phyloP scores from a whole-genome alignment of 2,888 invertebrate species.

The Argyra leucocephala region DNA sequence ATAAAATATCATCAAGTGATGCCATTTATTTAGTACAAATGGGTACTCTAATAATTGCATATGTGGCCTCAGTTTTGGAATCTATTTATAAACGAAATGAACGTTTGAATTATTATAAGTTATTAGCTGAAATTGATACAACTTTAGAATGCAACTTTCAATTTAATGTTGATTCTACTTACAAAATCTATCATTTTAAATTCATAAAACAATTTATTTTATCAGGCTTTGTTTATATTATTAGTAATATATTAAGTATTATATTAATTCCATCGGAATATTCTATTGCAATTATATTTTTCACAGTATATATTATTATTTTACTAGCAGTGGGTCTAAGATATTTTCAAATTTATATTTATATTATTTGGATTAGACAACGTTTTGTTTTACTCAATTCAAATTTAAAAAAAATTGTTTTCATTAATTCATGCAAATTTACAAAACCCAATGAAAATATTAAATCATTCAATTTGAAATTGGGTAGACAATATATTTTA shows the following conservation, averaged over 20 bases:
- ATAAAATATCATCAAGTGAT: not conserved
- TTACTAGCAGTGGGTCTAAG: not conserved
- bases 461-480: conserved; percentile 21
- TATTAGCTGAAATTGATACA: not conserved
- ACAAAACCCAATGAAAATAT: not conserved
- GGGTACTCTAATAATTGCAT: not conserved
- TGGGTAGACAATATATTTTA: not conserved
- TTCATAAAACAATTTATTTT: not conserved
- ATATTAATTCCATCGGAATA: not conserved
- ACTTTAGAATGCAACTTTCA: not conserved
- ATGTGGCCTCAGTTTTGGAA: not conserved
- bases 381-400: not conserved
- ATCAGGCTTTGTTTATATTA: not conserved
- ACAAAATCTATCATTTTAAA: not conserved
- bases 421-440: not conserved
- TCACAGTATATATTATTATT: not conserved
- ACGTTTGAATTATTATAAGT: not conserved
- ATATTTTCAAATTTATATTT: conserved; percentile 1
- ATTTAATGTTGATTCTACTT: not conserved
- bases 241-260: not conserved
- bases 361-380: not conserved
- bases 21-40: not conserved
- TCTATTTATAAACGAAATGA: not conserved
- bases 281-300: not conserved
- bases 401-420: not conserved